Evolutionary conservation across 2,888 invertebrate genomes (phyloP), one percentile per base, ranked within the genome.

Genomic region (Eilema sororculum): DNA sequence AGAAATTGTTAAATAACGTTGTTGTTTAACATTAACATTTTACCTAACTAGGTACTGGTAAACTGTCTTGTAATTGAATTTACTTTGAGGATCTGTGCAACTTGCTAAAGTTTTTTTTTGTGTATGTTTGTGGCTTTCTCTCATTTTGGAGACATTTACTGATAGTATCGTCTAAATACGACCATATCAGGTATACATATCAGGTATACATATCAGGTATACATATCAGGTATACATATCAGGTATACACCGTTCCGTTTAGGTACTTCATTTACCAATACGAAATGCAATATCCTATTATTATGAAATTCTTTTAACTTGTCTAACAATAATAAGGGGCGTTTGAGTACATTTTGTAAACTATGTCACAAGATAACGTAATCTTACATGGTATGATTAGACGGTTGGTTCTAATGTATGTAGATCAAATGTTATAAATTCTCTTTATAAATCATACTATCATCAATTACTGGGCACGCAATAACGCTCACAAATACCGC

Each of bases 331-430:
- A 24, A 20, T 30, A n/a, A 60, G 60, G 60, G 20, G 6, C n/a
- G 20, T 52, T 52, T n/a, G 52, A 52, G 52, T 16, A 63, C 33
- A 67, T 68, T 68, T 52, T 68, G 33, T 72, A 69, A 71, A 68
- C 67, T 76, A 65, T 68, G 73, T 76, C 73, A 64, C 62, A 64
- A 68, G 77, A 77, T 78, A 80, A 78, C 73, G 70, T 73, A 66
- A 74, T 71, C 75, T 72, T 67, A 63, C 61, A 63, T 66, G 56
- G 46, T 37, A 37, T 1, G 33, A 65, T 61, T 62, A 33, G 24
- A n/a, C 22, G 30, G 22, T 30, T 68, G 56, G 67, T n/a, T 37
- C 61, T 58, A 56, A 60, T 63, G 33, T 63, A 12, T 61, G 28
- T 63, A 12, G 30, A n/a, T 25, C 28, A 64, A 69, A 64, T 65